Percentiles rank a stretch among this genome's conserved stretches.
phyloP scores from a whole-genome alignment of 1,140 invertebrate genomes.

The Coptotermes formosanus region DNA sequence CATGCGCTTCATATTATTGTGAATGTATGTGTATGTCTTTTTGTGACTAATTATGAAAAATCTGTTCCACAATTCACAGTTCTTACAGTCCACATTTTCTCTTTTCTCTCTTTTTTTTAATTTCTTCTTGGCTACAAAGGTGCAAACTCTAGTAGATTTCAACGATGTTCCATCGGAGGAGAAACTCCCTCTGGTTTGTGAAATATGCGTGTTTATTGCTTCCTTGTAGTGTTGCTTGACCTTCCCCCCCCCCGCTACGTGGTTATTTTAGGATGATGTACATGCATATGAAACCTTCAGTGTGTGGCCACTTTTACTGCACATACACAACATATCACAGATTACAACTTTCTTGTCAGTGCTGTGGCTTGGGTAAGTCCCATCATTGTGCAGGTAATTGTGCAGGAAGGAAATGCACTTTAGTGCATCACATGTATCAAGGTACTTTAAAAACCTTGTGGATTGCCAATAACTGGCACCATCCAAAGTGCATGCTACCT shows the following conservation, averaged over 20 bases:
- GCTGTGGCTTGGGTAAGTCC: too few relatives aligned
- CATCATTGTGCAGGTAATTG: too few relatives aligned
- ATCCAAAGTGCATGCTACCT: too few relatives aligned
- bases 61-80: not conserved
- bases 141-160: slow-evolving; percentile 83
- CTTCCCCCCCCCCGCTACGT: not conserved
- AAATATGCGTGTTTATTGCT: slow-evolving; percentile 25
- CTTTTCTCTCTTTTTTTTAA: slow-evolving; percentile 46
- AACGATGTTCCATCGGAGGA: slow-evolving; percentile 80
- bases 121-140: slow-evolving; percentile 56
- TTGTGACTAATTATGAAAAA: not conserved
- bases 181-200: slow-evolving; percentile 82
- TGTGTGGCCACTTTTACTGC: too few relatives aligned
- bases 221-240: slow-evolving; percentile 21
- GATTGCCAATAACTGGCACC: too few relatives aligned
- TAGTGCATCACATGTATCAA: too few relatives aligned
- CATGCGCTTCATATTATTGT: too few relatives aligned
- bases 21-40: not conserved
- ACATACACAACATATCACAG: too few relatives aligned
- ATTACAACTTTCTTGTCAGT: too few relatives aligned
- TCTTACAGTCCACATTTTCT: slow-evolving; percentile 3
- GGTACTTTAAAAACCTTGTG: too few relatives aligned
- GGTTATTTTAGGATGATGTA: slow-evolving; percentile 21
- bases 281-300: too few relatives aligned
- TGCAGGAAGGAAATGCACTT: too few relatives aligned